Base-by-base conservation (phyloP, 1,140 invertebrate genomes). In the Cydia splendana region DNA sequence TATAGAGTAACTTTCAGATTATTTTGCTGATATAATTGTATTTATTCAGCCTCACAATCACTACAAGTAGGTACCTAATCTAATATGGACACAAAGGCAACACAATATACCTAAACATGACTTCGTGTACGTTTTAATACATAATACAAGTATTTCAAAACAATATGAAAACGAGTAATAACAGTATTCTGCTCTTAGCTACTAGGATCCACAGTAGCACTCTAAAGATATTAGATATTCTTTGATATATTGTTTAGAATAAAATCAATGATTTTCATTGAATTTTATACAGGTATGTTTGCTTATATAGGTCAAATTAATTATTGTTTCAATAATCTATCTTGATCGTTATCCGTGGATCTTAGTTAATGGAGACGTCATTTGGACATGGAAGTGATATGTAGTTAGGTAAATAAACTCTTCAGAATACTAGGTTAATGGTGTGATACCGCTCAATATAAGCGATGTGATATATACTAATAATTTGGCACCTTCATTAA, bases 401-500 rank as follows among this genome's bases (percentile, higher is more conserved):
- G 79, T 77, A 77, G 45, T 78, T 74, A 20, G 38, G n/a, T 74
- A 24, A 74, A 74, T 38, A 74, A 42, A 48, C 42, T 34, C 42
- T 74, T 24, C 45, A 48, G 45, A 20, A 34, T 74, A 74, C 76
- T 80, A 80, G 48, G 74, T 51, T 78, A 65, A 73, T 73, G 20
- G 38, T 28, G 62, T 77, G 30, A 73, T 51, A 15, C 51, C 67
- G 15, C 45, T 76, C 45, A 76, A 69, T 76, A 53, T 34, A 48
- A 48, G 13, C 13, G 45, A 48, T 48, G 12, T 48, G 45, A 71
- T 76, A 73, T 71, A 62, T 2, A 24, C 15, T 78, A 78, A 75
- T 65, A 77, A 38, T 81, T 85, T 86, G 85, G 85, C 82, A 86
- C 81, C 73, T 81, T 84, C 76, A n/a, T 75, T 77, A 67, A 77